Base-by-base conservation (phyloP, 2,113 vertebrate species). In the Neolamprologus toae region DNA sequence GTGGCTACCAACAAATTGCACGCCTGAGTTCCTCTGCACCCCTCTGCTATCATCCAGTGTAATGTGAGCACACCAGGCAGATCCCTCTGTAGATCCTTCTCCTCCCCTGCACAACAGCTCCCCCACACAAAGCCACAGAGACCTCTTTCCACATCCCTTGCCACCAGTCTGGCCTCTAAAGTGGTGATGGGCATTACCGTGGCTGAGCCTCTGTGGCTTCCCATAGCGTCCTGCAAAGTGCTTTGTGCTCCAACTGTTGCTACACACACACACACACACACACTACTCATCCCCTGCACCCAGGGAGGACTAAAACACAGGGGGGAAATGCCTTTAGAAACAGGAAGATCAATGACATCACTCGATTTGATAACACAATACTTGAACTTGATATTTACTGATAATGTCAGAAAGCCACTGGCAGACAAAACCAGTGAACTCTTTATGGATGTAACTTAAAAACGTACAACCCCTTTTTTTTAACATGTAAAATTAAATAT, bases 1-100 rank as follows among this genome's bases (percentile, higher is more conserved):
- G 95, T 94, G 96, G 94, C 95, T 95, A 94, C 95, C 94, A 96
- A 94, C 94, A 97, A 97, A 97, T 89, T 93, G 95, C 90, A 97
- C 86, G 95, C 96, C 97, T 89, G 80, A 96, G 95, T 94, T 97
- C 95, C 94, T 93, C 86, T 90, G 92, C 91, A 93, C 81, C 92
- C 87, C 93, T 92, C 90, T 71, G 91, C 94, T 93, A 96, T 94
- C 95, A 95, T 94, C 91, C 94, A 93, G 87, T 90, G 95, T 95
- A 96, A 96, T 93, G 94, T 94, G 95, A 96, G 94, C 95, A 95
- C 94, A 94, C 95, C 92, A 92, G 93, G 95, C 91, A 93, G 90
- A 94, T 94, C 93, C 93, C 90, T 91, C 73, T 84, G 91, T 92
- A 91, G 93, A 93, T 90, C 92, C 92, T 91, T 86, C 93, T 92